phyloP scores from a whole-genome alignment of 2,888 invertebrate genomes.

The Archaeoteleia sp. region DNA sequence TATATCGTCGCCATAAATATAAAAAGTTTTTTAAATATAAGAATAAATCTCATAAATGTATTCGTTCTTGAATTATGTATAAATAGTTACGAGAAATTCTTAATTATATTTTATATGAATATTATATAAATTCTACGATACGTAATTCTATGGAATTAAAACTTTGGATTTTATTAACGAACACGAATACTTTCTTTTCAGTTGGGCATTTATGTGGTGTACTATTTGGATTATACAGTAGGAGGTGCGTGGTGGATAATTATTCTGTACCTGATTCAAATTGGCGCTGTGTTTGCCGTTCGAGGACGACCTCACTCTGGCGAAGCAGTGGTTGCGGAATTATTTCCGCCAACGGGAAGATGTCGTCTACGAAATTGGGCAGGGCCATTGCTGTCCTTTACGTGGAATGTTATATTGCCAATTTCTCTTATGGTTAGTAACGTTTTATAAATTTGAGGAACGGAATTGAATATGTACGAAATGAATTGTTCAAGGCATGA shows the following conservation, averaged over 20 bases:
- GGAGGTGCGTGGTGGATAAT: conserved; percentile 93
- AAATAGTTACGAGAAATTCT: too few species aligned
- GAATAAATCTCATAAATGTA: too few species aligned
- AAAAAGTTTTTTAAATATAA: too few species aligned
- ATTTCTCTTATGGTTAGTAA: conserved; percentile 86
- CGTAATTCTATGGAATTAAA: too few species aligned
- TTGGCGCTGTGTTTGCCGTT: conserved; percentile 89
- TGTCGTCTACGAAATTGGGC: conserved; percentile 77
- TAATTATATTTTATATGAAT: too few species aligned
- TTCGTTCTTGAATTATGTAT: too few species aligned
- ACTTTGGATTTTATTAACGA: background rate
- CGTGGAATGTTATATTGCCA: conserved; percentile 92
- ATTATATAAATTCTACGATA: too few species aligned
- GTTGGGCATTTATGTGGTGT: conserved; percentile 88
- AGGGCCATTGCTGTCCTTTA: conserved; percentile 85
- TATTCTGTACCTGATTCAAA: conserved; percentile 84
- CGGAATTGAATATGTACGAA: too few species aligned
- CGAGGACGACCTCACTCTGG: conserved; percentile 91
- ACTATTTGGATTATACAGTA: conserved; percentile 89
- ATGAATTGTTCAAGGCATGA: too few species aligned
- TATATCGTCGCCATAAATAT: too few species aligned
- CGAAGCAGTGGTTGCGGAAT: conserved; percentile 81
- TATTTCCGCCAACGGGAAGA: conserved; percentile 77
- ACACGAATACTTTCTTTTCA: conserved; percentile 65
- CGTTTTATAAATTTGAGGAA: too few species aligned